Conservation (phyloP, 1,140 invertebrate species). For the Rhynchophorus ferrugineus region DNA sequence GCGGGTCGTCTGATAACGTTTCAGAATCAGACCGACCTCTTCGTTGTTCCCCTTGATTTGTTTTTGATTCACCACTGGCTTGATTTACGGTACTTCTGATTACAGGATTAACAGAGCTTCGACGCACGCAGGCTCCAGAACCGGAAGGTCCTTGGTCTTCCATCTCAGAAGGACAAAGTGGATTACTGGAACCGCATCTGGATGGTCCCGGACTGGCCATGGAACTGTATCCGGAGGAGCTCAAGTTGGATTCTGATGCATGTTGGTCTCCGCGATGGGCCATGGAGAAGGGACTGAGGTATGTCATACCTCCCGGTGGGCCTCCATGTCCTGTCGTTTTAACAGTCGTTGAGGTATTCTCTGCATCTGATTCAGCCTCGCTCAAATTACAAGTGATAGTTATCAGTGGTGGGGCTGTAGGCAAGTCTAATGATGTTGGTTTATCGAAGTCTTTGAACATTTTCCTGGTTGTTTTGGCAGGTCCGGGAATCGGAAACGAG, state of each 20-base stretch:
- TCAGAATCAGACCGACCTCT: slow-evolving; percentile 56
- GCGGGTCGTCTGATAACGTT: slow-evolving; percentile 58
- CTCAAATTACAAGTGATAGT: slow-evolving; percentile 66
- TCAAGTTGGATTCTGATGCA: slow-evolving; percentile 71
- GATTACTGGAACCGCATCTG: slow-evolving; percentile 68
- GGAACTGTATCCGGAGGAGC: slow-evolving; percentile 74
- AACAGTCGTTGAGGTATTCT: slow-evolving; percentile 51
- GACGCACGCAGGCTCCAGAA: slow-evolving; percentile 37
- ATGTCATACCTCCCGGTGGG: slow-evolving; percentile 56
- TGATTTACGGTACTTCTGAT: slow-evolving; percentile 44
- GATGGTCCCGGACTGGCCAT: slow-evolving; percentile 73
- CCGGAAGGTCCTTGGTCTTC: slow-evolving; percentile 54
- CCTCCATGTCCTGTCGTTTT: slow-evolving; percentile 29
- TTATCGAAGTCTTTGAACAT: slow-evolving; percentile 50
- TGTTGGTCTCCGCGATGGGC: slow-evolving; percentile 58
- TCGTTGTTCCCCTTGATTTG: slow-evolving; percentile 40
- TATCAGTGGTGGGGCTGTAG: slow-evolving; percentile 59
- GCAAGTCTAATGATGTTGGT: slow-evolving; percentile 55
- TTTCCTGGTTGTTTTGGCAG: slow-evolving; percentile 28
- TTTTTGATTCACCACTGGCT: slow-evolving; percentile 33
- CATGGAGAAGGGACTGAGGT: slow-evolving; percentile 68
- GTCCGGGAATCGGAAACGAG: slow-evolving; percentile 39
- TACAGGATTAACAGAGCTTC: slow-evolving; percentile 43
- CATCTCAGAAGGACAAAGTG: slow-evolving; percentile 60
- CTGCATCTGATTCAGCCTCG: slow-evolving; percentile 64